These are phyloP conservation scores for Ascidia mentula DNA, from an alignment of 23 tunicate species.

Conservation along the genomic window DNA sequence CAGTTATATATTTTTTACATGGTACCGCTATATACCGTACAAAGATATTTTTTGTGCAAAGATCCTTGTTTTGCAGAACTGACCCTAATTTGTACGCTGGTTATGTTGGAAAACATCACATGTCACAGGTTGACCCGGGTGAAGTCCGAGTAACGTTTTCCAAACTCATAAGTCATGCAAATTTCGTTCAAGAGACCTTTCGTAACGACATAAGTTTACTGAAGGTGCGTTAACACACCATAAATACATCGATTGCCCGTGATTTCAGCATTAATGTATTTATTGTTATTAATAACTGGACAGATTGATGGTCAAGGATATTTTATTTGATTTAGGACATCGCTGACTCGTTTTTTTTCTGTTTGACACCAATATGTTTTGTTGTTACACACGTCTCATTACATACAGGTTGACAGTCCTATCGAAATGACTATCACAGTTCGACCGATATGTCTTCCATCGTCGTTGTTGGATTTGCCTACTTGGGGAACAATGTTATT, in stretches of 20 bases:
- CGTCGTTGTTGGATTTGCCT: neutral
- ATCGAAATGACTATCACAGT: neutral
- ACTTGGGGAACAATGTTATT: neutral
- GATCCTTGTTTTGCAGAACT: too few species aligned
- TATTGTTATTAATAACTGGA: too few species aligned
- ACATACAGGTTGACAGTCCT: neutral
- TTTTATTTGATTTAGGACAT: too few species aligned
- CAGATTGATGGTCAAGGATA: too few species aligned
- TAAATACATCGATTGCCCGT: neutral
- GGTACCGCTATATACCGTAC: too few species aligned
- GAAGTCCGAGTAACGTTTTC: neutral
- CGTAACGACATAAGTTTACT: constrained; percentile 7
- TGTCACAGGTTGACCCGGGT: neutral
- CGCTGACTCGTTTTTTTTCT: too few species aligned
- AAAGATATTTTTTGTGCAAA: too few species aligned
- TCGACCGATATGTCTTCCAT: neutral
- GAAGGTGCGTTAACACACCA: neutral
- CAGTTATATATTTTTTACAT: too few species aligned
- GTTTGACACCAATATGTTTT: too few species aligned
- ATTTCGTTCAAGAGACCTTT: neutral
- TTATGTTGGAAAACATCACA: constrained; percentile 20
- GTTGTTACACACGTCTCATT: neutral
- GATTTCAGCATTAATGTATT: neutral
- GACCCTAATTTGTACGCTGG: neutral
- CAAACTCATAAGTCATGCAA: neutral